phyloP scores from a whole-genome alignment of 2,113 vertebrate genomes.

The Pelusios castaneus region DNA sequence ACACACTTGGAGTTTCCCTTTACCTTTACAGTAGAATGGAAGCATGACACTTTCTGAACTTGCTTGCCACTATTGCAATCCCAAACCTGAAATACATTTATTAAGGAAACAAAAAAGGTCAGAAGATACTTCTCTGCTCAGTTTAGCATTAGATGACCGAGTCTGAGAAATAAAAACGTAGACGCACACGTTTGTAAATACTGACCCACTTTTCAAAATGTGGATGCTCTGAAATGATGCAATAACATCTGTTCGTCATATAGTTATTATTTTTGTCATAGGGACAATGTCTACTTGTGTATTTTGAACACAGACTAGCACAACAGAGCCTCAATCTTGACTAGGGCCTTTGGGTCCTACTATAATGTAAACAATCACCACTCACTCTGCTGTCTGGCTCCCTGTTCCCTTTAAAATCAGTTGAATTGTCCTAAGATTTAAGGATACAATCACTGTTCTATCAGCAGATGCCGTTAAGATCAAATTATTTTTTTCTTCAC shows the following conservation, averaged over 20 bases:
- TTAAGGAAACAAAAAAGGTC: constrained; percentile 69
- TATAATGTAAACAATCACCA: background rate
- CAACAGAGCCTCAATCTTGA: background rate
- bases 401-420: background rate
- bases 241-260: background rate
- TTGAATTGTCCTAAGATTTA: constrained; percentile 19
- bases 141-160: constrained; percentile 6
- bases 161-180: background rate
- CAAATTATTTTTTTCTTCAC: constrained; percentile 66
- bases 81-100: constrained; percentile 82
- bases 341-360: background rate
- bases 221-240: background rate
- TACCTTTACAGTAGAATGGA: constrained; percentile 96
- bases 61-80: constrained; percentile 87
- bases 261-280: background rate
- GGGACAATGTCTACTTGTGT: background rate
- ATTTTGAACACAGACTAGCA: background rate
- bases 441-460: constrained; percentile 94
- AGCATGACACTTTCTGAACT: constrained; percentile 86
- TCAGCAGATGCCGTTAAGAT: constrained; percentile 94
- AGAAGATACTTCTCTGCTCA: background rate
- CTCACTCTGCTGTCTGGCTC: background rate
- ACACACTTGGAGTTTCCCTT: background rate
- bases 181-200: background rate
- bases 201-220: background rate